A percentile compares a stretch with the other conserved stretches of the same genome.
Conservation (phyloP, 37 sponge, comb jelly and placozoan genomes). For the Halisarca cf. caerulea region DNA sequence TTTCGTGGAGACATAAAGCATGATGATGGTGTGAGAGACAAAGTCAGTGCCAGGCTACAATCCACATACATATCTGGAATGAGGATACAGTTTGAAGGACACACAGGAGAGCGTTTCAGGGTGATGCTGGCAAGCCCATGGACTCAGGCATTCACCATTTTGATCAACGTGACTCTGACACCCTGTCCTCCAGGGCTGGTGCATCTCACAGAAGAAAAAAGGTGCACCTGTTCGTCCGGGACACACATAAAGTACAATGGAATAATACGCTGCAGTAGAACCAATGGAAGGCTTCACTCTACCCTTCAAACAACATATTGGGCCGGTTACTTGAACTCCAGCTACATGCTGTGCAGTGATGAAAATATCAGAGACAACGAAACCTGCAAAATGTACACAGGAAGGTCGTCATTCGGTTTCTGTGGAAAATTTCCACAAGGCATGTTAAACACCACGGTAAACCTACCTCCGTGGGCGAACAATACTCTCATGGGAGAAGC, state of each 20-base stretch:
- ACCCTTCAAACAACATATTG: neutral
- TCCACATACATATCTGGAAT: neutral
- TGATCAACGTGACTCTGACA: neutral
- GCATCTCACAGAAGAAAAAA: too few species aligned
- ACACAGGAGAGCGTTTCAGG: neutral
- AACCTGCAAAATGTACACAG: neutral
- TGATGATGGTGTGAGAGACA: neutral
- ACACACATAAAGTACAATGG: neutral
- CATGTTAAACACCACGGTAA: neutral
- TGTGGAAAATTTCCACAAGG: neutral
- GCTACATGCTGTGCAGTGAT: neutral
- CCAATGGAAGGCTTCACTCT: neutral
- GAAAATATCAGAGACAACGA: neutral
- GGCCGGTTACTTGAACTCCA: neutral
- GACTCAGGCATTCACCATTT: neutral
- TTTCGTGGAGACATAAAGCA: neutral
- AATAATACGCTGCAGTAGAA: neutral
- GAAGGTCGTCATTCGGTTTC: neutral
- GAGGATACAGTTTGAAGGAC: neutral
- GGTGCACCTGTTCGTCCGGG: neutral
- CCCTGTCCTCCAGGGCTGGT: slow-evolving; percentile 1
- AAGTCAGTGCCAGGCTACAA: neutral
- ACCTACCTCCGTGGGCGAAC: neutral
- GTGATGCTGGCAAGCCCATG: neutral
- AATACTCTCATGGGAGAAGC: neutral